Base-by-base conservation (phyloP, 2,797 vertebrate genomes). In the Tapirus indicus region DNA sequence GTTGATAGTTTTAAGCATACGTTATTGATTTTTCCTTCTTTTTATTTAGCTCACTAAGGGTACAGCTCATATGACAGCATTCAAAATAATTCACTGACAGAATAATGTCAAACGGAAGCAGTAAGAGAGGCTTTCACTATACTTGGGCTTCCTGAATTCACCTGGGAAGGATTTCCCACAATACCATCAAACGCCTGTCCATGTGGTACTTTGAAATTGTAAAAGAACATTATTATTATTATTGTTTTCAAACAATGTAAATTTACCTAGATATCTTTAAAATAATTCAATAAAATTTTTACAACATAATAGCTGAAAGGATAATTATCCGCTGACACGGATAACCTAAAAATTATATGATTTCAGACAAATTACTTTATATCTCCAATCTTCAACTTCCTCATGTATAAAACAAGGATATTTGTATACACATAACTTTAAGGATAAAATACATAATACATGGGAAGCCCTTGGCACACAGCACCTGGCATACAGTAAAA, bases 1-100 rank as follows among this genome's bases (percentile, higher is more conserved):
- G 35, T 12, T 54, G 27, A 88, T 0, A 77, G 41, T n/a, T 87
- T 18, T 87, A 56, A 54, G 54, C 7, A 56, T 7, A 41, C 1
- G 54, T 17, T 32, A 49, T 18, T 90, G 20, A 27, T 62, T 88
- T 62, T 60, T 41, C 44, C 62, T 56, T 80, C 69, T 14, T 96
- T 94, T 86, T 68, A 91, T 60, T 88, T 78, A 52, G 23, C 41
- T 96, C 44, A 69, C 29, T 91, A 83, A 91, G 5, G 2, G 25
- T 7, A 78, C 25, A 77, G 8, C 47, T 91, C 8, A 71, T 32
- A 91, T 2, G 58, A 52, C 0, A 69, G 49, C n/a, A 77, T 72
- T 95, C 27, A 88, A 91, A 89, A 77, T 82, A 93, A 80, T 62
- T 85, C 72, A 93, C 25, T 84, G 54, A 60, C 2, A 80, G 16